Conservation (phyloP, 2,888 invertebrate genomes). For the Pristionchus japonicus region DNA sequence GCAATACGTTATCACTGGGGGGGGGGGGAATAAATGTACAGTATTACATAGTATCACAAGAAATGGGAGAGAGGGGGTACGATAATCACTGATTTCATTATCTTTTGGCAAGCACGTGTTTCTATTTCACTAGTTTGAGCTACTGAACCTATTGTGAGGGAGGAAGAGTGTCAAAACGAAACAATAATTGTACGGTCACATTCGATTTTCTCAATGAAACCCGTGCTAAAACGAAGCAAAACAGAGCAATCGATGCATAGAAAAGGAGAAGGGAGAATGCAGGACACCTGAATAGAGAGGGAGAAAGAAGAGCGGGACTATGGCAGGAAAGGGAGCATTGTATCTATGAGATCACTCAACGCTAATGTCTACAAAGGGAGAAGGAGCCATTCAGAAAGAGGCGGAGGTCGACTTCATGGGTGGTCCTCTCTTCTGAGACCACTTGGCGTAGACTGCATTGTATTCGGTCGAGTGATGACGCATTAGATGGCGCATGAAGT, state of each 20-base stretch:
- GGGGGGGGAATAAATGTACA: conserved; percentile 30
- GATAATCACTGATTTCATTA: conserved; percentile 31
- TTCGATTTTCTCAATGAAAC: conserved; percentile 33
- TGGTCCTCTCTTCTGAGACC: conserved; percentile 58
- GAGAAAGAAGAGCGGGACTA: background rate
- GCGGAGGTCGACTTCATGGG: conserved; percentile 39
- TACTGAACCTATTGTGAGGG: background rate
- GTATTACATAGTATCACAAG: conserved; percentile 14
- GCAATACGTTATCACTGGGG: conserved; percentile 40
- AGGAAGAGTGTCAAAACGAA: background rate
- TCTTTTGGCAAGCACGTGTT: background rate
- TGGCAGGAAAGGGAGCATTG: conserved; percentile 22
- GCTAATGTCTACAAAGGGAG: background rate
- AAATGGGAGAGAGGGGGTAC: background rate
- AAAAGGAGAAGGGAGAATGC: background rate
- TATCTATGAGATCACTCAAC: conserved; percentile 18
- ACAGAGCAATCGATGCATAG: conserved; percentile 8
- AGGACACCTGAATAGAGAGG: background rate
- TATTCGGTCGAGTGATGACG: conserved; percentile 63
- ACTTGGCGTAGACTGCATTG: conserved; percentile 63
- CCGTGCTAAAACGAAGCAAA: conserved; percentile 16
- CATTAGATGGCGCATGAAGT: conserved; percentile 67
- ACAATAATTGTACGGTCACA: conserved; percentile 29
- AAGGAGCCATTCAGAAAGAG: background rate
- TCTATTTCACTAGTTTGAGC: conserved; percentile 20